Evolutionary conservation across 2,888 invertebrate genomes (phyloP), one percentile per base, ranked within the genome.

Genomic region (Spicauda simplicius): DNA sequence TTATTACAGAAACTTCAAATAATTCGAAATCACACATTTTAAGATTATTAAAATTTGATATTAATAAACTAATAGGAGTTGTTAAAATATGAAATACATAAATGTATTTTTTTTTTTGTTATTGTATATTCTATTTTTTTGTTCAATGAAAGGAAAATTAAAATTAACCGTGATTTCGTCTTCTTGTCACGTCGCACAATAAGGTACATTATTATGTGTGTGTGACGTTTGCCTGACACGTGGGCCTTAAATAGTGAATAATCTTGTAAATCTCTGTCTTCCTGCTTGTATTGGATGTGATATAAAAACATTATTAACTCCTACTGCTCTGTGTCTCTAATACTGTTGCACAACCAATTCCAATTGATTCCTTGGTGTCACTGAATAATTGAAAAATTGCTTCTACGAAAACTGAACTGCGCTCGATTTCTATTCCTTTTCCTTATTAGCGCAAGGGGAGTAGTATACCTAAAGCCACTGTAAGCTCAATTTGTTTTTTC

Each of bases 401-500:
- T 55, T 55, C 55, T 55, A n/a, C 6, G 30, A 16, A 55, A 30
- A 55, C n/a, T 25, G 30, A 55, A 55, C 30, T 55, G 55, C 54
- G 54, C 30, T 14, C 14, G 30, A 14, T 4, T 14, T 14, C 3
- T 14, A 41, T 41, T 41, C 41, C 41, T 41, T 41, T 41, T 41
- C 41, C 41, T 14, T 14, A 14, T 14, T 41, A 41, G 33, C 8
- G 8, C 33, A 33, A 25, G 33, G 33, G 33, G 33, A 6, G 33
- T 6, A 3, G 33, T 33, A 33, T 6, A 33, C 33, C 0, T 33
- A 33, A 10, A 10, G 10, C 10, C 2, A 14, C 14, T 2, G 1
- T 3, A 41, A 14, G 14, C 12, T 14, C 7, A 10, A 14, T 41
- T 16, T 48, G 6, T 48, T 48, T 37, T 37, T 75, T 81, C 52